Conservation (phyloP, 2,797 vertebrate genomes). For the Xenopus petersii region DNA sequence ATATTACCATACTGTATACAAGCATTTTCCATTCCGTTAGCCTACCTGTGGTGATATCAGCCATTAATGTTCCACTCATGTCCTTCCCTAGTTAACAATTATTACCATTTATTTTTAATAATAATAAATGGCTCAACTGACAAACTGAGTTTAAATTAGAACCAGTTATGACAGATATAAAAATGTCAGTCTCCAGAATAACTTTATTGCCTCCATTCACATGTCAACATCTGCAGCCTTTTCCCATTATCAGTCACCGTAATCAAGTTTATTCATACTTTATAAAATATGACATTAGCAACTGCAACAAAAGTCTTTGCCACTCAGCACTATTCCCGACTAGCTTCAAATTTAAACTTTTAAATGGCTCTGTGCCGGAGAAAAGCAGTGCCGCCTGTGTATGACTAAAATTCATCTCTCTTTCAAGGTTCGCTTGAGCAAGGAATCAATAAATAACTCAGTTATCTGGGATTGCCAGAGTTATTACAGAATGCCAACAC, state of each 20-base stretch:
- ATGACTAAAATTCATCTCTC: not conserved
- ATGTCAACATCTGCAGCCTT: conserved; percentile 8
- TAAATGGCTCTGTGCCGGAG: not conserved
- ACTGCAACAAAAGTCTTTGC: not conserved
- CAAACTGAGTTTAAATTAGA: not conserved
- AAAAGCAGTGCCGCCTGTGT: not conserved
- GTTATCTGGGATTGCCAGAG: not conserved
- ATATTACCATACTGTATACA: no score
- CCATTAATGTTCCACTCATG: no score
- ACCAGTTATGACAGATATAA: not conserved
- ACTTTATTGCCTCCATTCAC: not conserved
- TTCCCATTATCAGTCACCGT: conserved; percentile 1
- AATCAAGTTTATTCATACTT: conserved; percentile 34
- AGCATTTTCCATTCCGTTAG: no score
- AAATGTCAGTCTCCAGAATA: not conserved
- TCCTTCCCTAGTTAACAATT: no score
- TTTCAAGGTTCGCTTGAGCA: no score
- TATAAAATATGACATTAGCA: conserved; percentile 12
- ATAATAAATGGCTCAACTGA: not conserved
- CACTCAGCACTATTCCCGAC: not conserved
- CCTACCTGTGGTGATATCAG: no score
- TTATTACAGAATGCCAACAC: not conserved
- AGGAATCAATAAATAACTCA: not conserved
- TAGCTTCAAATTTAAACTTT: not conserved
- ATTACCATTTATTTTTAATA: no score